Base-by-base conservation (phyloP, 1,140 invertebrate species). In the Zaprionus camerounensis region DNA sequence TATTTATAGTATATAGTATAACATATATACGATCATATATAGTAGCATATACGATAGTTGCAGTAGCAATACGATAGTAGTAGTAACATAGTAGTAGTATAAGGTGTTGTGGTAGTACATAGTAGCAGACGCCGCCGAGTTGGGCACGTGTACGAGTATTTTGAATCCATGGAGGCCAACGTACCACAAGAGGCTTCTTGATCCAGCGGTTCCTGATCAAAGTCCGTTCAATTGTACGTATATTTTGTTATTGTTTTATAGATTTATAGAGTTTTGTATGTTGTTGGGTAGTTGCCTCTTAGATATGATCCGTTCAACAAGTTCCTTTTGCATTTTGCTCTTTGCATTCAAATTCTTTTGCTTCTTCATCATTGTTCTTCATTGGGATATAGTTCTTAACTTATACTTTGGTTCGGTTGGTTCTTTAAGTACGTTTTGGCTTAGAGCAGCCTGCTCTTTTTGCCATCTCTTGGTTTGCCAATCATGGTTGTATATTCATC, bases 401-500 rank as follows among this genome's bases (percentile, higher is more conserved):
- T 61, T 41, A 44, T 31, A 26, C 44, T 67, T 53, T 38, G 53
- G 56, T 57, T 70, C 44, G n/a, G 57, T 71, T 62, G 59, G 17
- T 73, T 69, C 34, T 71, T 6, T 57, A 66, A 34, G 38, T 7
- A 49, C 7, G 15, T 46, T 71, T 26, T 31, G 74, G 78, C 69
- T 92, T 90, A 92, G 78, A 92, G 92, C 75, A 92, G 88, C 77
- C 92, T 91, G 79, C 92, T 92, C 91, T 92, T 92, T 91, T 92
- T 92, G 73, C 92, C 92, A 77, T 92, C 92, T 46, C 87, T 79
- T 66, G 87, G 80, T 86, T 92, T 92, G 80, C 92, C 92, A 92
- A 92, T 91, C 91, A 92, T 92, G 58, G 91, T 91, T 74, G 92
- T 91, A 91, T 91, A 92, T 83, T 92, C 92, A 92, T 92, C 92